Conservation (phyloP, 2,113 vertebrate genomes). For the Megalops atlanticus region DNA sequence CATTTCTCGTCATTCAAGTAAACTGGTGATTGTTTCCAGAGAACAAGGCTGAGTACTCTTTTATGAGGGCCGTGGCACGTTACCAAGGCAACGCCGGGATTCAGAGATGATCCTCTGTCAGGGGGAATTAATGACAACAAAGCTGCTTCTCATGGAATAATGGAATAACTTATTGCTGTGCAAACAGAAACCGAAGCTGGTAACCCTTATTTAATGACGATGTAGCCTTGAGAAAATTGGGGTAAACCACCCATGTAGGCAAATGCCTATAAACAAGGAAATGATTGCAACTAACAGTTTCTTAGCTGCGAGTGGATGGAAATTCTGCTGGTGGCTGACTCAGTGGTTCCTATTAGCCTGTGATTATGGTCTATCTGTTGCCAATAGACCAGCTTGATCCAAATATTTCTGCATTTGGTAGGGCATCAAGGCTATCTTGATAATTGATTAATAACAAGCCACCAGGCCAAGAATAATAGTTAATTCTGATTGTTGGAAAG, state of each 20-base stretch:
- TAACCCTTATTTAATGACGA: conserved; percentile 15
- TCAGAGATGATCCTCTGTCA: background rate
- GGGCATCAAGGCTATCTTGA: conserved; percentile 52
- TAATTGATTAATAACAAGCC: conserved; percentile 60
- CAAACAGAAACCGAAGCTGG: background rate
- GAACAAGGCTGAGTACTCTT: too few species aligned
- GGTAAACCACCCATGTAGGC: conserved; percentile 48
- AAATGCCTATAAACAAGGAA: conserved; percentile 49
- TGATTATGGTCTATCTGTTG: conserved; percentile 56
- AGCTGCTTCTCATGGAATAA: background rate
- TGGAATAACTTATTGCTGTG: background rate
- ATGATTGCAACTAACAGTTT: conserved; percentile 65
- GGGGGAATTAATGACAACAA: background rate
- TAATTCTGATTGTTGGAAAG: conserved; percentile 43
- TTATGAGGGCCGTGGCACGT: background rate
- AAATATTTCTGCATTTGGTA: conserved; percentile 52
- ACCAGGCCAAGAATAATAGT: conserved; percentile 47
- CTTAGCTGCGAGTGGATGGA: conserved; percentile 50
- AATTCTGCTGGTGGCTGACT: conserved; percentile 57
- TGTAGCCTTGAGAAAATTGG: conserved; percentile 15
- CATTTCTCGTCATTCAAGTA: too few species aligned
- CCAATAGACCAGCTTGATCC: conserved; percentile 40
- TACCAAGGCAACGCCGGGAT: background rate
- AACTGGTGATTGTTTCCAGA: too few species aligned
- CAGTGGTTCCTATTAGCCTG: conserved; percentile 45